Conservation (phyloP, 2,797 vertebrate species). For the Malurus splendens region DNA sequence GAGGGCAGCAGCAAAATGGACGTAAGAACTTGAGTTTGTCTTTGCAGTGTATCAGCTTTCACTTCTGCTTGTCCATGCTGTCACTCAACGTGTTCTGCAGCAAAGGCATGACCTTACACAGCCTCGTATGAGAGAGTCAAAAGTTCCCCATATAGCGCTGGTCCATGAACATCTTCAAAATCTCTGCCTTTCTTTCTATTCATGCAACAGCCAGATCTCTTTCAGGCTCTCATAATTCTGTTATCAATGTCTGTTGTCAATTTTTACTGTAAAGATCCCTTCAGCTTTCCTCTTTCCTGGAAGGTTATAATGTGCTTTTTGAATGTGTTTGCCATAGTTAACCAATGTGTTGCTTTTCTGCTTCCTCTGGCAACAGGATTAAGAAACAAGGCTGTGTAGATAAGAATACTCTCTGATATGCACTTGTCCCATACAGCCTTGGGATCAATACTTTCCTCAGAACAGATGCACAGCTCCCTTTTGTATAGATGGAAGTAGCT, state of each 20-base stretch:
- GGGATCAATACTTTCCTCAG: not conserved
- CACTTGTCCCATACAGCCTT: not conserved
- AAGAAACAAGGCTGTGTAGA: not conserved
- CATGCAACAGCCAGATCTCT: not conserved
- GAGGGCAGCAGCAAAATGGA: not conserved
- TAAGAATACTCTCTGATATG: not conserved
- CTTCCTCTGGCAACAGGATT: not conserved
- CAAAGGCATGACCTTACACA: not conserved
- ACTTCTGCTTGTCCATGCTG: not conserved
- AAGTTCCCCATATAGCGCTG: not conserved
- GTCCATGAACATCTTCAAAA: not conserved
- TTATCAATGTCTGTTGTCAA: not conserved
- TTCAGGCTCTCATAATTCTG: not conserved
- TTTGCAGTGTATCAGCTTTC: not conserved
- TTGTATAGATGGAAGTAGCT: not conserved
- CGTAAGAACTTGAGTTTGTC: not conserved
- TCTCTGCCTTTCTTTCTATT: not conserved
- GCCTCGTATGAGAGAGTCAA: not conserved
- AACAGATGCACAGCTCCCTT: conserved; percentile 1
- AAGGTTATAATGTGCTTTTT: not conserved
- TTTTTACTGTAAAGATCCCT: not conserved
- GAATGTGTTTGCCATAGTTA: not conserved
- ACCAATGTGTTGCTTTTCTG: not conserved
- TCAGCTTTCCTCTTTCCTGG: not conserved
- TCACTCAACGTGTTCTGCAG: not conserved